These are phyloP conservation scores for Graphium colonna DNA, from an alignment of 2,888 invertebrate species.

Conservation along the genomic window DNA sequence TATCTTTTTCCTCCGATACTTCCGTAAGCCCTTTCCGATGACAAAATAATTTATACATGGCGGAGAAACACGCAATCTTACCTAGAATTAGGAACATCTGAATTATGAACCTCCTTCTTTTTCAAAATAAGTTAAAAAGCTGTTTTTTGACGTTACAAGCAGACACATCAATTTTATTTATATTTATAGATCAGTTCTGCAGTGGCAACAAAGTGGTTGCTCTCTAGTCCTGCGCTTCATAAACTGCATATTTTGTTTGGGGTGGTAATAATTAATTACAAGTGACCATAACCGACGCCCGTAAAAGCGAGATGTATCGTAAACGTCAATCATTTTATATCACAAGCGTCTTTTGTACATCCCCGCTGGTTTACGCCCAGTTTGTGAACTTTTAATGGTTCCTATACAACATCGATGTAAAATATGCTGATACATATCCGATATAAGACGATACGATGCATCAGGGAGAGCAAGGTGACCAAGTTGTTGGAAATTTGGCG, in stretches of 20 bases:
- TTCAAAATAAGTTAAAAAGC: too few species aligned
- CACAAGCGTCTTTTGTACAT: constrained; percentile 25
- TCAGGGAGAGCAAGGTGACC: too few species aligned
- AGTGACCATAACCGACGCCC: background rate
- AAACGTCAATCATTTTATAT: constrained; percentile 26
- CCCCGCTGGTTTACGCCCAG: constrained; percentile 31
- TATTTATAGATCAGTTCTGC: too few species aligned
- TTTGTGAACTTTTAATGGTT: constrained; percentile 29
- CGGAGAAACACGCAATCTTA: too few species aligned
- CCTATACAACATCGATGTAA: constrained; percentile 26
- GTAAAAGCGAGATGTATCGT: constrained; percentile 9
- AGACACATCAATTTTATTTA: too few species aligned
- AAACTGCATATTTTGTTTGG: background rate
- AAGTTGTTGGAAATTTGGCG: too few species aligned
- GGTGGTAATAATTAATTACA: background rate
- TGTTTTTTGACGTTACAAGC: too few species aligned
- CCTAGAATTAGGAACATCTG: too few species aligned
- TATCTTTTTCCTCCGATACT: too few species aligned
- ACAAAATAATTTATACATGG: too few species aligned
- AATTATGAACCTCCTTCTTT: too few species aligned
- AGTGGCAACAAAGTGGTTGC: background rate
- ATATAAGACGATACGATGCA: constrained; percentile 11
- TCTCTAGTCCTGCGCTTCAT: background rate
- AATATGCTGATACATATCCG: constrained; percentile 13
- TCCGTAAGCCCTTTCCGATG: too few species aligned